Conservation (phyloP, 1,140 invertebrate species). For the Heliconius eleuchia region DNA sequence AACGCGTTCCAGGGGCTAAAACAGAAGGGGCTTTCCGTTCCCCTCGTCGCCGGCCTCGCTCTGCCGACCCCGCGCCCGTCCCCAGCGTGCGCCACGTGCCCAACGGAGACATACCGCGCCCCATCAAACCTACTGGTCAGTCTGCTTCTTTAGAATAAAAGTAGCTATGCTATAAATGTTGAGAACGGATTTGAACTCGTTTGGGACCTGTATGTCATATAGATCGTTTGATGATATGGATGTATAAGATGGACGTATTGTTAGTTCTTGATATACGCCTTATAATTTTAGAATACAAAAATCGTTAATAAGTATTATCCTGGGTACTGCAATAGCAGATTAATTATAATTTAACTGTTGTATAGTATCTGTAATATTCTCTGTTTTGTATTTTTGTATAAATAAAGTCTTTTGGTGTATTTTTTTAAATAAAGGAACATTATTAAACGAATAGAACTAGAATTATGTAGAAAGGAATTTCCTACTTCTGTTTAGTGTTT, state of each 20-base stretch:
- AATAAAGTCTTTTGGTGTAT: too few species aligned
- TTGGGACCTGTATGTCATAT: background rate
- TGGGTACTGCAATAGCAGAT: too few species aligned
- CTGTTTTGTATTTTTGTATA: too few species aligned
- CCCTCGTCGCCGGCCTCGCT: constrained; percentile 88
- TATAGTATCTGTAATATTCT: too few species aligned
- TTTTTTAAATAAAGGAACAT: background rate
- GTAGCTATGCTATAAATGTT: constrained; percentile 1
- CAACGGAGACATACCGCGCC: constrained; percentile 68
- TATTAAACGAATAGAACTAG: background rate
- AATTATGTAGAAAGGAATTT: background rate
- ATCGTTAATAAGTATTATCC: too few species aligned
- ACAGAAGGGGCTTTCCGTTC: constrained; percentile 84
- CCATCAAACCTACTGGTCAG: constrained; percentile 74
- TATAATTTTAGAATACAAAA: background rate
- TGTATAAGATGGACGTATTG: background rate
- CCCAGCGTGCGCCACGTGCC: constrained; percentile 53
- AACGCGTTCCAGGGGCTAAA: constrained; percentile 51
- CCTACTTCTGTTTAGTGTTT: background rate
- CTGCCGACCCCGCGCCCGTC: constrained; percentile 80
- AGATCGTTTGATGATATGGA: background rate
- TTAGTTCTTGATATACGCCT: background rate
- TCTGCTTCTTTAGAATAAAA: constrained; percentile 13
- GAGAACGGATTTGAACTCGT: background rate
- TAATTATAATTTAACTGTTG: too few species aligned